Percentiles rank a stretch among this genome's conserved stretches.
Evolutionary conservation across 2,113 vertebrate species (phyloP).

Genomic region (Muntiacus reevesi): DNA sequence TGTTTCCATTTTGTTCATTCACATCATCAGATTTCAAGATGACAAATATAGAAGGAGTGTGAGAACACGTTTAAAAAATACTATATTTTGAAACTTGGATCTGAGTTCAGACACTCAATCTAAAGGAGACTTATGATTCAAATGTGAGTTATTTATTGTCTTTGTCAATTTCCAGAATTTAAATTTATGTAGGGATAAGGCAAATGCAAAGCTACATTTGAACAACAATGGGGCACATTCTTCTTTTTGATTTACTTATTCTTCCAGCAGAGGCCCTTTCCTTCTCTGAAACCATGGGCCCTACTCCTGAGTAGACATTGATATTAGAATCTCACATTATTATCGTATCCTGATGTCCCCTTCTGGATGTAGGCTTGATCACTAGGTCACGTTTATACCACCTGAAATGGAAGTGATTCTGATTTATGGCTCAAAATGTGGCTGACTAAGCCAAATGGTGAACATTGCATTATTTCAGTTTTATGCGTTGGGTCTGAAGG

Average conservation of each 20-base stretch:
- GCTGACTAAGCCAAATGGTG: constrained; percentile 77
- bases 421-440: constrained; percentile 79
- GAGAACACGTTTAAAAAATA: constrained; percentile 65
- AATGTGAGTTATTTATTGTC: constrained; percentile 58
- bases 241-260: constrained; percentile 66
- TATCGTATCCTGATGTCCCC: constrained; percentile 65
- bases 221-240: constrained; percentile 51
- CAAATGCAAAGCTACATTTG: constrained; percentile 37
- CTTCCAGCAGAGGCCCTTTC: constrained; percentile 52
- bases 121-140: constrained; percentile 32
- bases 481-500: constrained; percentile 78
- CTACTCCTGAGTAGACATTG: constrained; percentile 66
- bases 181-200: constrained; percentile 69
- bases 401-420: constrained; percentile 78
- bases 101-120: constrained; percentile 55
- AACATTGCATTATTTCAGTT: constrained; percentile 80
- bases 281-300: constrained; percentile 61
- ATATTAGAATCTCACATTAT: constrained; percentile 69
- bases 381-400: constrained; percentile 74
- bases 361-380: constrained; percentile 73
- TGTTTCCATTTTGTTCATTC: constrained; percentile 76
- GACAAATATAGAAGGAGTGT: constrained; percentile 77
- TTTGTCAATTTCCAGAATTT: constrained; percentile 57
- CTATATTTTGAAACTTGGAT: constrained; percentile 70
- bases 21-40: constrained; percentile 76